phyloP scores from a whole-genome alignment of 30 jellyfish, hydroid and myxozoan genomes.

The Sanderia malayensis region DNA sequence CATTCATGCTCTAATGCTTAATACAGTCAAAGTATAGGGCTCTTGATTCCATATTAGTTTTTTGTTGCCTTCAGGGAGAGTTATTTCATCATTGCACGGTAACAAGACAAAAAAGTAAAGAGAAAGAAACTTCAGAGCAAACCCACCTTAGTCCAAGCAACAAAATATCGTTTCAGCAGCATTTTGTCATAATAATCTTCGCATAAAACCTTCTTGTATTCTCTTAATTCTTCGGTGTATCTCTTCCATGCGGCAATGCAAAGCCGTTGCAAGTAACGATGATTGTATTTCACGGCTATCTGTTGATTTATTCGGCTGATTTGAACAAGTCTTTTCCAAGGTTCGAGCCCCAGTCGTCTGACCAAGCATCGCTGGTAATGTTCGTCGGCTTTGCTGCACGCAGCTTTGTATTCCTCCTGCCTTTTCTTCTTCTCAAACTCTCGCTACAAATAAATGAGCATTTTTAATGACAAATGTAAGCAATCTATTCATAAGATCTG shows the following conservation, averaged over 20 bases:
- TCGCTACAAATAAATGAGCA: constrained; percentile 37
- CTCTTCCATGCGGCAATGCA: constrained; percentile 52
- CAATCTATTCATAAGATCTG: no score
- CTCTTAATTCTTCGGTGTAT: constrained; percentile 35
- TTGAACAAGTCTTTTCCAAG: constrained; percentile 71
- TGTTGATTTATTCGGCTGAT: constrained; percentile 44
- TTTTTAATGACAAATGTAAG: no score
- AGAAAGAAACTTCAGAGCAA: no score
- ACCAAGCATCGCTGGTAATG: constrained; percentile 46
- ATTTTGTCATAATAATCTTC: constrained; percentile 44
- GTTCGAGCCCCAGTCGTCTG: constrained; percentile 70
- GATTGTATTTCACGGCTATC: constrained; percentile 49
- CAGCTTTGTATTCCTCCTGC: constrained; percentile 46
- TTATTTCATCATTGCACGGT: no score
- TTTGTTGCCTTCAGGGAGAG: no score
- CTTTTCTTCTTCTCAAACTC: constrained; percentile 63
- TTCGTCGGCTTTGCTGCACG: constrained; percentile 39
- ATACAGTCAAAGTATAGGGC: no score
- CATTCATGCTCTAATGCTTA: no score
- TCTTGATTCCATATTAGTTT: no score
- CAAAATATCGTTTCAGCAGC: constrained; percentile 57
- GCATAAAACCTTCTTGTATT: constrained; percentile 29
- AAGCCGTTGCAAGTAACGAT: constrained; percentile 15
- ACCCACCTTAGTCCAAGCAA: constrained; percentile 69
- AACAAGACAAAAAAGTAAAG: no score